Evolutionary conservation across 2,888 invertebrate genomes (phyloP).

Genomic region (Alloscopus bannaensis): DNA sequence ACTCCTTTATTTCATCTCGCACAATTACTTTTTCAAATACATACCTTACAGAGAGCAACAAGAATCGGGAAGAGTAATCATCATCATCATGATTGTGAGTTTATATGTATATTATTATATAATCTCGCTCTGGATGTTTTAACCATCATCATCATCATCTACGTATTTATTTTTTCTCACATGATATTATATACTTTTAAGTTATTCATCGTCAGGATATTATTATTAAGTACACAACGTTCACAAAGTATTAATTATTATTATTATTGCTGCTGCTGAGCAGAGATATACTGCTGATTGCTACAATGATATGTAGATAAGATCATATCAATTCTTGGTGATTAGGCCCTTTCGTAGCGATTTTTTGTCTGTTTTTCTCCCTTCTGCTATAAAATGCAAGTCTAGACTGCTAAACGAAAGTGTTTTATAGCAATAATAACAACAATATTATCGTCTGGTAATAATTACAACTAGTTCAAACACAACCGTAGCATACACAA

Average conservation of each 20-base stretch:
- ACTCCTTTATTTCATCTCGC: slow-evolving; percentile 35
- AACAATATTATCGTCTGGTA: not conserved
- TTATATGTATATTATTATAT: not conserved
- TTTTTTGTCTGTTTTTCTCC: too few species aligned
- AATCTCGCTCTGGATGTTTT: slow-evolving; percentile 18
- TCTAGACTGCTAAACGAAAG: slow-evolving; percentile 1
- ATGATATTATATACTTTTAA: slow-evolving; percentile 13
- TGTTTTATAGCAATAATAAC: slow-evolving; percentile 12
- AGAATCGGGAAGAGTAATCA: slow-evolving; percentile 48
- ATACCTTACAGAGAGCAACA: slow-evolving; percentile 34
- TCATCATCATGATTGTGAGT: slow-evolving; percentile 7
- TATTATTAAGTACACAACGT: slow-evolving; percentile 31
- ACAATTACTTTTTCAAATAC: not conserved
- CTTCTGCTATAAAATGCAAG: not conserved
- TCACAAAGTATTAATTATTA: slow-evolving; percentile 23
- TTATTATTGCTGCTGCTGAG: slow-evolving; percentile 22
- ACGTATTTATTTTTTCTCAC: slow-evolving; percentile 49
- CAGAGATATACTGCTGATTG: not conserved
- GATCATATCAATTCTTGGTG: too few species aligned
- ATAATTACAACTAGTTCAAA: slow-evolving; percentile 4
- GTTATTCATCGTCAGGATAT: slow-evolving; percentile 31
- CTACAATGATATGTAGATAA: too few species aligned
- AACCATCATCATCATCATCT: slow-evolving; percentile 64
- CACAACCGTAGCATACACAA: slow-evolving; percentile 4
- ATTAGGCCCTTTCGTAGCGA: too few species aligned